A percentile compares a stretch with the other conserved stretches of the same genome.
phyloP scores from a whole-genome alignment of 2,888 invertebrate species.

The Orthonychiurus folsomi region DNA sequence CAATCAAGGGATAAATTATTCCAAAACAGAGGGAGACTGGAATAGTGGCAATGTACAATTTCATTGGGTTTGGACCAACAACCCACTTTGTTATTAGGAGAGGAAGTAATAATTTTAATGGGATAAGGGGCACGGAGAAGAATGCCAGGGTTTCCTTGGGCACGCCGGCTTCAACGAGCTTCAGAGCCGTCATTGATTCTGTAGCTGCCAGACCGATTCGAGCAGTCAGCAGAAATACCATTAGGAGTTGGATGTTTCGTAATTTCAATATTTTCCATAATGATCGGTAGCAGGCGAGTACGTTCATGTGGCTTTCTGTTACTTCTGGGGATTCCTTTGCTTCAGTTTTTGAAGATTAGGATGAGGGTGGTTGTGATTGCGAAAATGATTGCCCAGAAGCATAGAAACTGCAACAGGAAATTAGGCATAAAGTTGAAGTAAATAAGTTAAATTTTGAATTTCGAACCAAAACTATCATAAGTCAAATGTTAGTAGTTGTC shows the following conservation, averaged over 20 bases:
- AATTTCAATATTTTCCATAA: conserved; percentile 10
- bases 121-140: conserved; percentile 9
- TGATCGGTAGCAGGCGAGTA: not conserved
- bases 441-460: too few relatives aligned
- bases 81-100: conserved; percentile 7
- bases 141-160: conserved; percentile 12
- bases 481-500: too few relatives aligned
- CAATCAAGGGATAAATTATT: not conserved
- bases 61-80: conserved; percentile 10
- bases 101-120: conserved; percentile 10
- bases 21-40: conserved; percentile 3
- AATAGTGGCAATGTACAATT: conserved; percentile 5
- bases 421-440: too few relatives aligned
- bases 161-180: conserved; percentile 7
- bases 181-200: conserved; percentile 7
- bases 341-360: conserved; percentile 8
- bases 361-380: conserved; percentile 6
- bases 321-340: conserved; percentile 1
- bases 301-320: conserved; percentile 8
- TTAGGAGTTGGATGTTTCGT: not conserved
- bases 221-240: conserved; percentile 8
- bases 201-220: conserved; percentile 7
- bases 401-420: conserved; percentile 8
- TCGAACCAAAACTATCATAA: too few relatives aligned
- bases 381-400: conserved; percentile 10